A percentile compares a stretch with the other conserved stretches of the same genome.
Evolutionary conservation across 2,888 invertebrate species (phyloP).

Genomic region (Nephrocerus scutellatus): DNA sequence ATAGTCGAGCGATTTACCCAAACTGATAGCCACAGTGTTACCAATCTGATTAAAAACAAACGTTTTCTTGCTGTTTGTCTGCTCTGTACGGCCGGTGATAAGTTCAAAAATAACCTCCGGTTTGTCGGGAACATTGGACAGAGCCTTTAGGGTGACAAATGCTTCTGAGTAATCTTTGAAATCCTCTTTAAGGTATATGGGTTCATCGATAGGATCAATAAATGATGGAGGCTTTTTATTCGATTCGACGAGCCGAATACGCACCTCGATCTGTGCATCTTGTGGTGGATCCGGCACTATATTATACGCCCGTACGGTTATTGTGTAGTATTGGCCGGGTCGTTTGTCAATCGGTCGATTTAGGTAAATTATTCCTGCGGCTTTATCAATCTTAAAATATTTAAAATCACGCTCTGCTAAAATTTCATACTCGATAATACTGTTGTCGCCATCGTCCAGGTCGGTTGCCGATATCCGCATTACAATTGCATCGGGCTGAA

Average conservation of each 20-base stretch:
- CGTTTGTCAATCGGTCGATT: constrained; percentile 41
- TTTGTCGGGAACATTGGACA: constrained; percentile 70
- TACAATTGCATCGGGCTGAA: constrained; percentile 55
- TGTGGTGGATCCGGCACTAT: constrained; percentile 46
- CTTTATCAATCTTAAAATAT: constrained; percentile 74
- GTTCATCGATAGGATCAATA: constrained; percentile 50
- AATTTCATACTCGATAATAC: constrained; percentile 64
- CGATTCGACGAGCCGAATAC: constrained; percentile 80
- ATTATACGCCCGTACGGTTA: constrained; percentile 45
- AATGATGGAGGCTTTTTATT: constrained; percentile 78
- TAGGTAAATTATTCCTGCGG: constrained; percentile 76
- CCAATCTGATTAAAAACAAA: constrained; percentile 62
- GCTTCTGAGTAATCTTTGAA: constrained; percentile 63
- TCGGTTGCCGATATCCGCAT: constrained; percentile 90
- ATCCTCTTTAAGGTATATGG: constrained; percentile 64
- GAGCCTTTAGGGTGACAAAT: constrained; percentile 66
- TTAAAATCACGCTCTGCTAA: constrained; percentile 50
- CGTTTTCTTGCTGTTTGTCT: constrained; percentile 76
- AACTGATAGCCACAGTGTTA: constrained; percentile 64
- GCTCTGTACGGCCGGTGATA: constrained; percentile 74
- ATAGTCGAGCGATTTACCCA: constrained; percentile 72
- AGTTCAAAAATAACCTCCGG: constrained; percentile 71
- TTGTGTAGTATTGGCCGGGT: constrained; percentile 43
- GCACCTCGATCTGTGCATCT: constrained; percentile 67
- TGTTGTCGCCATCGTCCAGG: constrained; percentile 87